Evolutionary conservation across 2,113 vertebrate genomes (phyloP).

Genomic region (Ictalurus punctatus): DNA sequence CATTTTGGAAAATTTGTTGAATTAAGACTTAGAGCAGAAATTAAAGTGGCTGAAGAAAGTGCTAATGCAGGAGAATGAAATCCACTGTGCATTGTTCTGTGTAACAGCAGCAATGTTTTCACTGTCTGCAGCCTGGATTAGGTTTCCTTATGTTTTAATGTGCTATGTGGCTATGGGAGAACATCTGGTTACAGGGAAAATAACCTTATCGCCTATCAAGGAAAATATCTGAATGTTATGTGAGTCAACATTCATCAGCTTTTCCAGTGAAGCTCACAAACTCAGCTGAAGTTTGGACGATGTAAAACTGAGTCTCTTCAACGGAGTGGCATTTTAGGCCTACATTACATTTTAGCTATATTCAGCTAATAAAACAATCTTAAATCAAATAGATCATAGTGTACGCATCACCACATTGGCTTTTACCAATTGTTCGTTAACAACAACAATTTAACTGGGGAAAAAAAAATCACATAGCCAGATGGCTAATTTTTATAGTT

Average conservation of each 20-base stretch:
- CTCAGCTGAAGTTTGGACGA: background rate
- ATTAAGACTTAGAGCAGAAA: background rate
- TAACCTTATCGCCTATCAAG: constrained; percentile 15
- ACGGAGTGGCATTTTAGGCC: background rate
- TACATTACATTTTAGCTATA: background rate
- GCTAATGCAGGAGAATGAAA: background rate
- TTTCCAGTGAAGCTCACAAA: background rate
- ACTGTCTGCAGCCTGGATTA: background rate
- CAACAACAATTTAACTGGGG: background rate
- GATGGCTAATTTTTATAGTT: background rate
- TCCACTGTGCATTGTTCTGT: background rate
- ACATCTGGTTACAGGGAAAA: constrained; percentile 27
- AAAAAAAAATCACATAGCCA: background rate
- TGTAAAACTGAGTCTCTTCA: background rate
- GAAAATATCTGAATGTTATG: constrained; percentile 13
- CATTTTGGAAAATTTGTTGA: background rate
- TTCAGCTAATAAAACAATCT: background rate
- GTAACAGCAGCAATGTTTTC: background rate
- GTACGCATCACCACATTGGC: background rate
- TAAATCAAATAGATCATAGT: background rate
- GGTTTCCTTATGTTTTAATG: background rate
- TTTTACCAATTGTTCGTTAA: background rate
- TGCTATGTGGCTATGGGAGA: background rate
- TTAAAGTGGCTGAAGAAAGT: background rate
- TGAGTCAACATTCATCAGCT: constrained; percentile 18